A percentile compares a stretch with the other conserved stretches of the same genome.
Conservation (phyloP, 2,113 vertebrate genomes). For the Pteronura brasiliensis region DNA sequence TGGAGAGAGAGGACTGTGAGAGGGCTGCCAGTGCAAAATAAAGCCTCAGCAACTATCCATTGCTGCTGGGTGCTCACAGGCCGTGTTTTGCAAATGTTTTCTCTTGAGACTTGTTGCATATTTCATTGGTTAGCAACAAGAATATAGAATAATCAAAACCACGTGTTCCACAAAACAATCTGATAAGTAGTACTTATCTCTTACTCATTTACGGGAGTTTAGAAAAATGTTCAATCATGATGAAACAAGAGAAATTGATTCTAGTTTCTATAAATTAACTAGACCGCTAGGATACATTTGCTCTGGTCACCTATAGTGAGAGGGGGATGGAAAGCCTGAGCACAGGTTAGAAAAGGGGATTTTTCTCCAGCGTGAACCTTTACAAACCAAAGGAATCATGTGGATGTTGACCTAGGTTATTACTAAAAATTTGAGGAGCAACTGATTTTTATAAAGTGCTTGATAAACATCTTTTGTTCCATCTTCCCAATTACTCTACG, state of each 20-base stretch:
- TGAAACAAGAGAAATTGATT: slow-evolving; percentile 64
- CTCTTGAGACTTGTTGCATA: slow-evolving; percentile 41
- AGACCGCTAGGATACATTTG: neutral
- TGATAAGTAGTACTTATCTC: slow-evolving; percentile 62
- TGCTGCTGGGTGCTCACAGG: slow-evolving; percentile 10
- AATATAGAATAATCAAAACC: slow-evolving; percentile 68
- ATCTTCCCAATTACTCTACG: slow-evolving; percentile 31
- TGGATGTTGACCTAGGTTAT: neutral
- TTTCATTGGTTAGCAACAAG: slow-evolving; percentile 72
- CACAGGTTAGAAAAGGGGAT: neutral
- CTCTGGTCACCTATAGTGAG: neutral
- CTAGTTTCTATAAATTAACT: slow-evolving; percentile 57
- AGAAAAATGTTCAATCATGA: slow-evolving; percentile 63
- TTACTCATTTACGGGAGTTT: slow-evolving; percentile 57
- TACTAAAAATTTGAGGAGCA: slow-evolving; percentile 49
- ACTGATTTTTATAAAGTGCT: slow-evolving; percentile 40
- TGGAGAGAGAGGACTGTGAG: neutral
- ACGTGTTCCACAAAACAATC: neutral
- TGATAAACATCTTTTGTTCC: slow-evolving; percentile 55
- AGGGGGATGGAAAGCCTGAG: neutral
- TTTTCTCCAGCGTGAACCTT: slow-evolving; percentile 4
- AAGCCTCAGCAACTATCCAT: neutral
- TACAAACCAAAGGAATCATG: slow-evolving; percentile 30
- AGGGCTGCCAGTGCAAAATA: neutral
- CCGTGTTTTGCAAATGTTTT: slow-evolving; percentile 16